Conservation (phyloP, 2,113 vertebrate species). For the Myrmecophaga tridactyla region DNA sequence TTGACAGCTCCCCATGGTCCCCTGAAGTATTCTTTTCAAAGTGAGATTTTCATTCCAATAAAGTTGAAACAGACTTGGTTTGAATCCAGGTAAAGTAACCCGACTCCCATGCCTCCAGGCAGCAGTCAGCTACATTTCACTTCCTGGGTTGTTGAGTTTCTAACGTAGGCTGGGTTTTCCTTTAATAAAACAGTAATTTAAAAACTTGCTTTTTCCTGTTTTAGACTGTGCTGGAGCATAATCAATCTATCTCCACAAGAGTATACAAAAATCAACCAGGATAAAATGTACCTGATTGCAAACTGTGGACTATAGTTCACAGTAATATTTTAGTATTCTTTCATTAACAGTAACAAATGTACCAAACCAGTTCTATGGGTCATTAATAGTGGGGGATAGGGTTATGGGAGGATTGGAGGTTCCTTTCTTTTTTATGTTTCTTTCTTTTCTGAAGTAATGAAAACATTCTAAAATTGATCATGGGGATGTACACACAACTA, state of each 20-base stretch:
- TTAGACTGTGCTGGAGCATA: slow-evolving; percentile 32
- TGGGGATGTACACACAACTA: too few relatives aligned
- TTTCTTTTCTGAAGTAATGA: too few relatives aligned
- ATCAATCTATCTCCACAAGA: slow-evolving; percentile 33
- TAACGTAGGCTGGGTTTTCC: slow-evolving; percentile 33
- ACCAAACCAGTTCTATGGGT: too few relatives aligned
- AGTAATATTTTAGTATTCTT: too few relatives aligned
- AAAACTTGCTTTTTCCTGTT: slow-evolving; percentile 64
- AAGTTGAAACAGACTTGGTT: slow-evolving; percentile 75
- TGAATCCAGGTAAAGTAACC: slow-evolving; percentile 51
- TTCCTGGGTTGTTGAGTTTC: slow-evolving; percentile 65
- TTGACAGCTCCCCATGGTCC: slow-evolving; percentile 75
- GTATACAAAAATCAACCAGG: background rate
- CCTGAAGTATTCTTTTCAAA: slow-evolving; percentile 76
- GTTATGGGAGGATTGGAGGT: too few relatives aligned
- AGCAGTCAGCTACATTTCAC: slow-evolving; percentile 55
- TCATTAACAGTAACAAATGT: too few relatives aligned
- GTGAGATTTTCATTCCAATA: slow-evolving; percentile 72
- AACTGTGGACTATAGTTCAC: too few relatives aligned
- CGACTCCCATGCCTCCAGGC: background rate
- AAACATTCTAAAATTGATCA: too few relatives aligned
- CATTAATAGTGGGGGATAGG: too few relatives aligned
- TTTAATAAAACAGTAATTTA: slow-evolving; percentile 72
- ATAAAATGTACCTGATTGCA: background rate
- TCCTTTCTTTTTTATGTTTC: too few relatives aligned